Conservation (phyloP, 2,113 vertebrate species). For the Vicugna pacos region DNA sequence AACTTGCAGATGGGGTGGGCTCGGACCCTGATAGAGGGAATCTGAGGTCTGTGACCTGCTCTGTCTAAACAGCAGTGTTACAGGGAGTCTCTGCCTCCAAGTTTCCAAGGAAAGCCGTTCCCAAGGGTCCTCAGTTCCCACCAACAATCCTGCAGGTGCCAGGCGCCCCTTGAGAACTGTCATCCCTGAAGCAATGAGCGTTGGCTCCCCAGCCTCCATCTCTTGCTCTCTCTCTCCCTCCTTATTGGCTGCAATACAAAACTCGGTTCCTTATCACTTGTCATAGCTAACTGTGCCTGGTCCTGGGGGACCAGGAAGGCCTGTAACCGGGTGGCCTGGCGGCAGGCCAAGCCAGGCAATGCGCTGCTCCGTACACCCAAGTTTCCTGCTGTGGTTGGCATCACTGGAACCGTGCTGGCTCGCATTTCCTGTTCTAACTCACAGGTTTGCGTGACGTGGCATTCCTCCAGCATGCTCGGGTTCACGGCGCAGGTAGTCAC, state of each 20-base stretch:
- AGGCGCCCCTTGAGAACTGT: background rate
- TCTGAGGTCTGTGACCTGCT: background rate
- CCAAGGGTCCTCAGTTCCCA: background rate
- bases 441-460: accelerated
- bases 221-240: background rate
- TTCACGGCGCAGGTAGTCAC: background rate
- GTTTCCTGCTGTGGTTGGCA: conserved; percentile 72
- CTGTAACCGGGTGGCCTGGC: conserved; percentile 32
- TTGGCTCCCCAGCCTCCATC: no score
- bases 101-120: background rate
- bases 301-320: conserved; percentile 22
- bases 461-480: background rate
- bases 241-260: background rate
- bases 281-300: conserved; percentile 4
- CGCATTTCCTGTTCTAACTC: conserved; percentile 45
- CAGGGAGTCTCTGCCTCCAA: no score
- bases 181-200: background rate
- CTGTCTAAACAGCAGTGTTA: background rate
- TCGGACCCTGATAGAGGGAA: accelerated
- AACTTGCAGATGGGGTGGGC: background rate
- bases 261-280: background rate
- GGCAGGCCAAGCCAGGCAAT: conserved; percentile 11
- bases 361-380: background rate
- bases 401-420: background rate
- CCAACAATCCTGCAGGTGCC: accelerated